phyloP scores from a whole-genome alignment of 2,888 invertebrate genomes.

The Acronicta leporina region DNA sequence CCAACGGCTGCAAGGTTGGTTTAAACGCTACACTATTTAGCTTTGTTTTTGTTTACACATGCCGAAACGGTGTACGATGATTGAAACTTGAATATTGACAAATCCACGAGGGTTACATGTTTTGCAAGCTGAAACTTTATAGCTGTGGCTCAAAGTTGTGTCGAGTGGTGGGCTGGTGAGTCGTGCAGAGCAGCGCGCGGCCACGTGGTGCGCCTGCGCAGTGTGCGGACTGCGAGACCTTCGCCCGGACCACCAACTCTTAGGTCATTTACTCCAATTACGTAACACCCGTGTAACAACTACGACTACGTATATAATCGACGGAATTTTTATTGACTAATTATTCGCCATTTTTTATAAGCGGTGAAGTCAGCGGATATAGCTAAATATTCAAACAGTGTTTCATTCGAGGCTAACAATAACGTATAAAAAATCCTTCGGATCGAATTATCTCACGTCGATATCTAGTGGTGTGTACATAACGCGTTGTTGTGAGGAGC shows the following conservation, averaged over 20 bases:
- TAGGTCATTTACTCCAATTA: slow-evolving; percentile 88
- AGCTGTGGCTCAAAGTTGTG: slow-evolving; percentile 10
- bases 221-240: slow-evolving; percentile 66
- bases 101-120: background rate
- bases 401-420: slow-evolving; percentile 88
- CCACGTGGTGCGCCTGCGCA: slow-evolving; percentile 69
- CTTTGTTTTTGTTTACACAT: slow-evolving; percentile 67
- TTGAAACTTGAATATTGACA: slow-evolving; percentile 34
- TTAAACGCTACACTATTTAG: slow-evolving; percentile 42
- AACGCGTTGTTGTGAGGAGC: slow-evolving; percentile 19
- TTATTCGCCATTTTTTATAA: slow-evolving; percentile 87
- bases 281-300: slow-evolving; percentile 87
- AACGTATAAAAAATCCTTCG: slow-evolving; percentile 80
- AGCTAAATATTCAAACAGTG: slow-evolving; percentile 88
- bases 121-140: slow-evolving; percentile 1
- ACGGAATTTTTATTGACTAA: slow-evolving; percentile 89
- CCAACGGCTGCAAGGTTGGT: slow-evolving; percentile 34
- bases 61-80: slow-evolving; percentile 44
- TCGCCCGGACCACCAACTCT: slow-evolving; percentile 78
- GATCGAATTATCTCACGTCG: slow-evolving; percentile 80
- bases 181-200: slow-evolving; percentile 39
- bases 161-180: background rate
- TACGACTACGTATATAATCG: slow-evolving; percentile 82
- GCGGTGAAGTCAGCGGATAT: slow-evolving; percentile 89
- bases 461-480: slow-evolving; percentile 70